Conservation (phyloP, 2,888 invertebrate genomes). For the Clusia tigrina region DNA sequence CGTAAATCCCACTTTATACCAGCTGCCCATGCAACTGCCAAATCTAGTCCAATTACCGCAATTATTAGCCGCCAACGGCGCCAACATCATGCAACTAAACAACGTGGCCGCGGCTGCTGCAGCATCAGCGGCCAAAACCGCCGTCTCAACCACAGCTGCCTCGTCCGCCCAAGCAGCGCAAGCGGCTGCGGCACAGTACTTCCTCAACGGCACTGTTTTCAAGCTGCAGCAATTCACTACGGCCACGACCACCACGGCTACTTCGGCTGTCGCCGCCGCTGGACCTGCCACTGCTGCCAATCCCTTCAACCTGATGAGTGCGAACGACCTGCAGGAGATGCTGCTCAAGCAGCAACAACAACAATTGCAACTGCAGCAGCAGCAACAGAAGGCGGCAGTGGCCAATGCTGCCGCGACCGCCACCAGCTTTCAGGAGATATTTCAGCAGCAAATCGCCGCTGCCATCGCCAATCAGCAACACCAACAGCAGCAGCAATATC, state of each 20-base stretch:
- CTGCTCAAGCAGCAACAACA: constrained; percentile 52
- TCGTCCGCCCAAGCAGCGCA: constrained; percentile 54
- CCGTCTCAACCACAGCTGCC: constrained; percentile 45
- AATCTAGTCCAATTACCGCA: constrained; percentile 73
- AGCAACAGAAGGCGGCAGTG: constrained; percentile 45
- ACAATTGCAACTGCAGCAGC: constrained; percentile 35
- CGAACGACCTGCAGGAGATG: constrained; percentile 52
- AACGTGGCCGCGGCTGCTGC: constrained; percentile 58
- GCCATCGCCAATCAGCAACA: constrained; percentile 53
- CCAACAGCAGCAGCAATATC: constrained; percentile 42
- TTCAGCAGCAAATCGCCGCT: constrained; percentile 50
- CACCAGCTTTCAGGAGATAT: constrained; percentile 53
- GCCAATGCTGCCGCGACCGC: constrained; percentile 45
- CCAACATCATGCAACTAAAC: constrained; percentile 64
- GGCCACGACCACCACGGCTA: constrained; percentile 57
- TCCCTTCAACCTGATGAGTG: constrained; percentile 53
- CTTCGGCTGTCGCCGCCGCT: constrained; percentile 53
- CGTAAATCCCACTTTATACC: constrained; percentile 64
- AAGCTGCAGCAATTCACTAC: constrained; percentile 62
- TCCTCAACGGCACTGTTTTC: constrained; percentile 63
- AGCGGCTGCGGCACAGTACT: constrained; percentile 60
- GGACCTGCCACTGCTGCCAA: constrained; percentile 40
- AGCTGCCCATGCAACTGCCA: constrained; percentile 71
- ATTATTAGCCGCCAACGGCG: constrained; percentile 67
- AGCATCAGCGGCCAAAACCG: constrained; percentile 47